These are phyloP conservation scores for Megaptera novaeangliae DNA, from an alignment of 2,113 vertebrate species.

Conservation along the genomic window DNA sequence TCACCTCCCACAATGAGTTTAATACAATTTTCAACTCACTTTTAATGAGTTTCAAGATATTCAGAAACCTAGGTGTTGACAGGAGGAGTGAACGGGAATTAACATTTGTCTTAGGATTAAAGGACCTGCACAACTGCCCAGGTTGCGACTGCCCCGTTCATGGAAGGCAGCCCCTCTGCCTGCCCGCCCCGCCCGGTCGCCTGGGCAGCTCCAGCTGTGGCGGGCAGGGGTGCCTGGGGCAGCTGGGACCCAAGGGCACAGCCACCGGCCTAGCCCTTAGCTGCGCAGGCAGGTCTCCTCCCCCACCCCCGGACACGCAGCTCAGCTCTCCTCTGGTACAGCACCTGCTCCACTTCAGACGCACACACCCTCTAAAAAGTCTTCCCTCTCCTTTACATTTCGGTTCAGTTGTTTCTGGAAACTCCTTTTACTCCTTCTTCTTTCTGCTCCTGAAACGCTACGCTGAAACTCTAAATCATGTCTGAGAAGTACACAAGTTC, in stretches of 20 bases:
- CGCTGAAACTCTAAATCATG: not conserved
- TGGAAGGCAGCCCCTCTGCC: not conserved
- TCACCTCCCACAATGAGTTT: not conserved
- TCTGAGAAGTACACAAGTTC: not conserved
- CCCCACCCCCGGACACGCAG: too few relatives aligned
- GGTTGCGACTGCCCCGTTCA: not conserved
- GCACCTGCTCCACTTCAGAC: not conserved
- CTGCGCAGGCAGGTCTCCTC: not conserved
- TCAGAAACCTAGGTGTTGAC: not conserved
- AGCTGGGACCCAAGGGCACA: not conserved
- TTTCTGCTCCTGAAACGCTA: not conserved
- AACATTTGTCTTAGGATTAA: not conserved
- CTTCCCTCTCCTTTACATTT: not conserved
- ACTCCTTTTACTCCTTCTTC: not conserved
- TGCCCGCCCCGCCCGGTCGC: not conserved
- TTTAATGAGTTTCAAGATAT: not conserved
- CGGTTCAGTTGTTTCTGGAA: not conserved
- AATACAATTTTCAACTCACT: not conserved
- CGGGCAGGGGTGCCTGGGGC: too few relatives aligned
- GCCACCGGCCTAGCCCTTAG: not conserved
- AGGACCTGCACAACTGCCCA: rapidly evolving
- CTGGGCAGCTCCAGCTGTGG: not conserved
- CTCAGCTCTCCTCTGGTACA: not conserved
- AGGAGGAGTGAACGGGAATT: not conserved
- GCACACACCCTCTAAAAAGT: not conserved